Evolutionary conservation across 2,797 vertebrate species (phyloP).

Genomic region (Notamacropus eugenii): DNA sequence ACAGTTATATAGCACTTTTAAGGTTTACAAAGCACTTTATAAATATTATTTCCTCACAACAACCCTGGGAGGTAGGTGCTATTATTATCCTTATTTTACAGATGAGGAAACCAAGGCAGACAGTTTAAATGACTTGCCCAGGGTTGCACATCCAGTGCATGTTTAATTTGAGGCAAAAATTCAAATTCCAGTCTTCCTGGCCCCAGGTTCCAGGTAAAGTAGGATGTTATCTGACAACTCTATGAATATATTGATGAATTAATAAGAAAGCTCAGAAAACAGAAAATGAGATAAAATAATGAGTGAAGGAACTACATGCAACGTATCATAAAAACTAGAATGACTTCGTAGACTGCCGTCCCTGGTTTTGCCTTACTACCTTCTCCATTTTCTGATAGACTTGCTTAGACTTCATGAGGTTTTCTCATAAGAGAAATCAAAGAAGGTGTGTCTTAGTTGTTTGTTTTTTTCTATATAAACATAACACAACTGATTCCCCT

Average conservation of each 20-base stretch:
- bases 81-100: background rate
- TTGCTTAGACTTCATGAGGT: background rate
- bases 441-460: background rate
- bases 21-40: background rate
- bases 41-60: background rate
- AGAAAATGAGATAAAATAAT: slow-evolving; percentile 43
- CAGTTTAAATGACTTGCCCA: background rate
- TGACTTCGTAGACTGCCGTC: background rate
- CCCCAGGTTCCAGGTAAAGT: slow-evolving; percentile 52
- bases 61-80: background rate
- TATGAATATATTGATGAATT: slow-evolving; percentile 51
- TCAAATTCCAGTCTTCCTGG: background rate
- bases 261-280: background rate
- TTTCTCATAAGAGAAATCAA: background rate
- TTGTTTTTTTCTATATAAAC: background rate
- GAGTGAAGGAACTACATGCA: slow-evolving; percentile 23
- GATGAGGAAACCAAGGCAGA: background rate
- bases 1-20: background rate
- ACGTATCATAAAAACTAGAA: background rate
- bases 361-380: background rate
- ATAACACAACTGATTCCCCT: background rate
- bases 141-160: background rate
- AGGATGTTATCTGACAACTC: slow-evolving; percentile 45
- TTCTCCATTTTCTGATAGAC: background rate
- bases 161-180: background rate